Conservation (phyloP, 2,797 vertebrate species). For the Phoxinus dragarum region DNA sequence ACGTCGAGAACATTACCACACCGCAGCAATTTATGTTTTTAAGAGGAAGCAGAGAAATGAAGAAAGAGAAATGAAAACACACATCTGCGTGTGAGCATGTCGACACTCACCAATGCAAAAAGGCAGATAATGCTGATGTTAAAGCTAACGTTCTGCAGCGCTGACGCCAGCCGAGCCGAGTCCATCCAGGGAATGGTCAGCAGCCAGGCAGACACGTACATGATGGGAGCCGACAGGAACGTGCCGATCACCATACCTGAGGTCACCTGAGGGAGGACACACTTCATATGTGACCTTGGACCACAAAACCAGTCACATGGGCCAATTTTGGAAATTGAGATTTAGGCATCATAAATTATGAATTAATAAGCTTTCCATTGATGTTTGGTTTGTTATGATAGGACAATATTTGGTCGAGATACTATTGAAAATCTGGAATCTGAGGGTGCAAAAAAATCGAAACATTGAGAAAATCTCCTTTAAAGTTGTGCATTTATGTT, state of each 20-base stretch:
- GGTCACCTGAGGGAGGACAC: constrained; percentile 81
- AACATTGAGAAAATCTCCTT: no score
- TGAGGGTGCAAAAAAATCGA: no score
- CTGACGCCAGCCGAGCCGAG: constrained; percentile 82
- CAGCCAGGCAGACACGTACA: constrained; percentile 97
- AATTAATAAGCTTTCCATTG: no score
- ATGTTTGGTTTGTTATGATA: no score
- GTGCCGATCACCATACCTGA: constrained; percentile 98
- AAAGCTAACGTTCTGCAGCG: constrained; percentile 91
- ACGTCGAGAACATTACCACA: neutral
- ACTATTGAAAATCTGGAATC: no score
- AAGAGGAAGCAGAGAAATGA: constrained; percentile 12
- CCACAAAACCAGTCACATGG: no score
- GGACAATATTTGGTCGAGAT: no score
- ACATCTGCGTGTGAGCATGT: neutral
- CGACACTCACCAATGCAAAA: constrained; percentile 87
- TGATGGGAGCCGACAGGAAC: constrained; percentile 96
- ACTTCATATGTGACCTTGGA: neutral
- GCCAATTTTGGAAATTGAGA: no score
- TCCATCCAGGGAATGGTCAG: constrained; percentile 92
- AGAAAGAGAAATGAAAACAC: neutral
- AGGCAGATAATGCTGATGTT: constrained; percentile 94
- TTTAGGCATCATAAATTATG: no score
- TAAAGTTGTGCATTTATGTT: no score
- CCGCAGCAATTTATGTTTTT: neutral